A percentile compares a stretch with the other conserved stretches of the same genome.
Evolutionary conservation across 2,113 vertebrate species (phyloP).

Genomic region (Chlamydotis undulata): DNA sequence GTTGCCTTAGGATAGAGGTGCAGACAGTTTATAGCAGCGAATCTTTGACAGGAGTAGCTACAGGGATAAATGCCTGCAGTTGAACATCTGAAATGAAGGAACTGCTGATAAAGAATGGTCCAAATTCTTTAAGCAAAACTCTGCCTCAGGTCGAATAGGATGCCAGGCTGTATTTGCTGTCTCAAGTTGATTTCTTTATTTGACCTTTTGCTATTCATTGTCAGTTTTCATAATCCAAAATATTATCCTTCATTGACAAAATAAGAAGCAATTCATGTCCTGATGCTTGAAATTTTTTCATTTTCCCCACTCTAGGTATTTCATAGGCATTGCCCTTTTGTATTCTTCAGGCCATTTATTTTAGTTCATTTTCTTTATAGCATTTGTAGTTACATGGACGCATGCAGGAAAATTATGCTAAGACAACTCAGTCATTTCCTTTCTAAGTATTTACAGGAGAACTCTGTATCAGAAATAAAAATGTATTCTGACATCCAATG

Average conservation of each 20-base stretch:
- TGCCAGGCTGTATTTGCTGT: slow-evolving; percentile 44
- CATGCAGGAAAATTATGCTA: not conserved
- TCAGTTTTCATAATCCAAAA: slow-evolving; percentile 27
- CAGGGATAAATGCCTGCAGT: slow-evolving; percentile 55
- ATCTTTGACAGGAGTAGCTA: slow-evolving; percentile 61
- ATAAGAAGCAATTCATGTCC: not conserved
- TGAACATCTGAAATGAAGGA: slow-evolving; percentile 57
- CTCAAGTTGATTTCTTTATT: slow-evolving; percentile 42
- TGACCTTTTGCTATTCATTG: slow-evolving; percentile 56
- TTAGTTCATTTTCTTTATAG: not conserved
- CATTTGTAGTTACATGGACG: not conserved
- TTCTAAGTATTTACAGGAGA: not conserved
- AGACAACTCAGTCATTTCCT: not conserved
- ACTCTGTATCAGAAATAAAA: not conserved
- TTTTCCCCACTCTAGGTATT: not conserved
- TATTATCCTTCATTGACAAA: slow-evolving; percentile 11
- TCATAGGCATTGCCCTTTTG: not conserved
- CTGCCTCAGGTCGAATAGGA: not conserved
- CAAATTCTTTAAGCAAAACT: slow-evolving; percentile 22
- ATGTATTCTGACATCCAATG: no score
- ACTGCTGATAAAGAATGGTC: slow-evolving; percentile 53
- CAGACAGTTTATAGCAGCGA: slow-evolving; percentile 47
- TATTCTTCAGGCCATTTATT: not conserved
- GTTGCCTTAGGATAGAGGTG: slow-evolving; percentile 55
- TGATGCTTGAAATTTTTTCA: not conserved